Base-by-base conservation (phyloP, 1,140 invertebrate genomes). In the Tigriopus japonicus region DNA sequence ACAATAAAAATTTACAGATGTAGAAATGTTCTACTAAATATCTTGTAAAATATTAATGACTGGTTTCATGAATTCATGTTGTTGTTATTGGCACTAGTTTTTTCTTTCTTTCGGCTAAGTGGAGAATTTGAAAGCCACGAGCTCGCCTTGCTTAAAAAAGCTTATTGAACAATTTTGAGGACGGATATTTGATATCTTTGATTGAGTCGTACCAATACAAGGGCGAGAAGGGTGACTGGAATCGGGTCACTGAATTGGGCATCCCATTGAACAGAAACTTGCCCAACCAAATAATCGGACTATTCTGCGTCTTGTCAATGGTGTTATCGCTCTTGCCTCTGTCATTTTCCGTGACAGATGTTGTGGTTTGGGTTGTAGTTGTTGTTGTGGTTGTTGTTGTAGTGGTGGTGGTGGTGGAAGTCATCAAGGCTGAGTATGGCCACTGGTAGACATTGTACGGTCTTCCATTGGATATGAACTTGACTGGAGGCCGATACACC, bases 201-300 rank as follows among this genome's bases (percentile, higher is more conserved):
- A 58, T 17, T 28, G 55, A 58, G 12, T 58, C 40, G 28, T 17
- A 28, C 55, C 55, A 58, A 23, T 58, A 58, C 14, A 58, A 41
- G 15, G 55, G 28, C 15, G 55, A 58, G n/a, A 41, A 58, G n/a
- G 55, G 55, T 14, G 55, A 58, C 40, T 58, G 35, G 55, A 58
- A 58, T 5, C 42, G 28, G 42, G 17, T 41, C n/a, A 58, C 28
- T 5, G 35, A 17, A n/a, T 42, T 58, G 14, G 55, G 55, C 14
- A 58, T 17, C 15, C 55, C 55, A 19, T 58, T 58, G 21, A 58
- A 28, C 5, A 58, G 40, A 24, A 58, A 58, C 40, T 58, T 58
- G 13, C 55, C 55, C 12, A 58, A 23, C 55, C 55, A 58, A 58
- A 58, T 58, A 14, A 58, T 58, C 5, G 55, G 55, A 42, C 55